Percentiles rank a stretch among this genome's conserved stretches.
phyloP scores from a whole-genome alignment of 2,113 vertebrate species.

The Brachyhypopomus occidentalis region DNA sequence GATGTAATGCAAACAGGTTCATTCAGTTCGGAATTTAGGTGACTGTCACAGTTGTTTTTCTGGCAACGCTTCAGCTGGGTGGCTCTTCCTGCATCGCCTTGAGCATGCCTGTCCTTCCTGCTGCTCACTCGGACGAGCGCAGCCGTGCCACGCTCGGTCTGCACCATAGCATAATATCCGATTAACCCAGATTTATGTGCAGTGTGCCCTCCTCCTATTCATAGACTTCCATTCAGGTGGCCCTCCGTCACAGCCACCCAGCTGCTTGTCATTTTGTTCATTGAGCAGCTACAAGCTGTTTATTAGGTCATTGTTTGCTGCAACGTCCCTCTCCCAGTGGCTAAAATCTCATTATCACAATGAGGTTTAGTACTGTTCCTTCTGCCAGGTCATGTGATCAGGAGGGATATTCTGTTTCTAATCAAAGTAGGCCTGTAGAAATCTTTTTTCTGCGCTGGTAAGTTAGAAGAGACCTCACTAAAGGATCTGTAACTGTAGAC shows the following conservation, averaged over 20 bases:
- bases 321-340: neutral
- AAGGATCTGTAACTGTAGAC: neutral
- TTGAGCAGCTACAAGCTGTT: neutral
- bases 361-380: neutral
- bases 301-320: neutral
- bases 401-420: neutral
- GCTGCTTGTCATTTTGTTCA: neutral
- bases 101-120: slow-evolving; percentile 50
- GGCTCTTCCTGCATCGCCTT: slow-evolving; percentile 36
- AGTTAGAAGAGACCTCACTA: neutral
- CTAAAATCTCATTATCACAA: slow-evolving; percentile 21
- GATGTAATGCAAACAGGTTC: neutral
- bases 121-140: slow-evolving; percentile 44
- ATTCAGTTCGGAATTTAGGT: neutral
- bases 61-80: neutral
- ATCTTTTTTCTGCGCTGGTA: neutral
- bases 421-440: neutral
- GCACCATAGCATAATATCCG: slow-evolving; percentile 58
- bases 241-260: slow-evolving; percentile 5
- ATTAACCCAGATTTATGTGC: slow-evolving; percentile 62
- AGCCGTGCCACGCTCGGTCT: slow-evolving; percentile 44
- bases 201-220: slow-evolving; percentile 45
- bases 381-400: neutral
- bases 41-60: neutral
- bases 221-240: neutral